Percentiles rank a stretch among this genome's conserved stretches.
Evolutionary conservation across 2,113 vertebrate genomes (phyloP).

Genomic region (Equus przewalskii): DNA sequence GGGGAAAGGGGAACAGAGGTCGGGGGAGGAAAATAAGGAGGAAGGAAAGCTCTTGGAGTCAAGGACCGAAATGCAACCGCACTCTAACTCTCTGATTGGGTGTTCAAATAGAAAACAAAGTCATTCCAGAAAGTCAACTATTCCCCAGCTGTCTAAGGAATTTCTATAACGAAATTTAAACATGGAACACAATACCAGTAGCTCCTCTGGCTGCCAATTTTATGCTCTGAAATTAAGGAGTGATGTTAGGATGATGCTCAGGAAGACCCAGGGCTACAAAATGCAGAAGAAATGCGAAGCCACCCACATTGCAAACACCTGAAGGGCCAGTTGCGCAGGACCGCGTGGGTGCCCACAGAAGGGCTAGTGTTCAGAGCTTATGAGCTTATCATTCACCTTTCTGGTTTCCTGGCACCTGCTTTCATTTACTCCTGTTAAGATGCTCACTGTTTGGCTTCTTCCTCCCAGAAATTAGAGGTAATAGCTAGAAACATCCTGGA

Average conservation of each 20-base stretch:
- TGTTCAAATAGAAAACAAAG: neutral
- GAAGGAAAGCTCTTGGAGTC: neutral
- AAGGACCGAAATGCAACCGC: neutral
- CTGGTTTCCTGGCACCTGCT: neutral
- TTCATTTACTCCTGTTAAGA: neutral
- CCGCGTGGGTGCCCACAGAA: accelerated
- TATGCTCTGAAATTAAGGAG: neutral
- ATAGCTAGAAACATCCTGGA: neutral
- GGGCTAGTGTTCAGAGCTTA: accelerated
- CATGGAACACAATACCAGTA: neutral
- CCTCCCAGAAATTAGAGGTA: neutral
- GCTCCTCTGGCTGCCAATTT: neutral
- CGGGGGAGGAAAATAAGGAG: neutral
- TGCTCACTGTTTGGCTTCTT: neutral
- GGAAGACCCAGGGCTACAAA: neutral
- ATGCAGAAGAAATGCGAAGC: neutral
- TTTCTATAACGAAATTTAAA: neutral
- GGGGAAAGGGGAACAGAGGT: neutral
- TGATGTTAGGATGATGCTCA: neutral
- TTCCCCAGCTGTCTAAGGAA: neutral
- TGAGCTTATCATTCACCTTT: neutral
- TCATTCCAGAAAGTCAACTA: neutral
- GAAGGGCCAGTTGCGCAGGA: accelerated
- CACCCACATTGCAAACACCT: accelerated
- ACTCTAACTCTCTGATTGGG: accelerated